Percentiles rank a stretch among this genome's conserved stretches.
Evolutionary conservation across 1,140 invertebrate genomes (phyloP).

Genomic region (Drosophila equinoxialis): DNA sequence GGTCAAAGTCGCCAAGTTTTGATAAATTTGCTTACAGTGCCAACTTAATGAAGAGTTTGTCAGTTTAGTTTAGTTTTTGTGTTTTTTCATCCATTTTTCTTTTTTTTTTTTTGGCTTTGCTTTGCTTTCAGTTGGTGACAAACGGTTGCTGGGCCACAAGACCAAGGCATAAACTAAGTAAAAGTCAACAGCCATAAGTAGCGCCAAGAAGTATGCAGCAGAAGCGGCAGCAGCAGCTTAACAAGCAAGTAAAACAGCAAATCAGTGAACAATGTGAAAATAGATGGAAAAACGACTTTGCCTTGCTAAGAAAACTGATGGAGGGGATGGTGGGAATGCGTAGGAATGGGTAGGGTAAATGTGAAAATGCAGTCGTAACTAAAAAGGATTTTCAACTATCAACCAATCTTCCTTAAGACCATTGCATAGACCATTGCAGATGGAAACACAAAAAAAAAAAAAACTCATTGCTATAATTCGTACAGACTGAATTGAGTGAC

Average conservation of each 20-base stretch:
- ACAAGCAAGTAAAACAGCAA: constrained; percentile 67
- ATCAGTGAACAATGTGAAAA: constrained; percentile 71
- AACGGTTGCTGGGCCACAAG: constrained; percentile 46
- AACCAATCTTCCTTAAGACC: not conserved
- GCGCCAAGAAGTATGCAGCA: constrained; percentile 57
- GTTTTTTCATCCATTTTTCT: not conserved
- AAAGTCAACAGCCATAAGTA: constrained; percentile 74
- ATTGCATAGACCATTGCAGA: constrained; percentile 37
- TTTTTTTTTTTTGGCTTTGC: constrained; percentile 1
- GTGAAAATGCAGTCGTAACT: constrained; percentile 47
- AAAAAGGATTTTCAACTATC: constrained; percentile 39
- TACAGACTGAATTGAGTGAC: not conserved
- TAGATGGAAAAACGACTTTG: constrained; percentile 43
- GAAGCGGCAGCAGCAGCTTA: constrained; percentile 42
- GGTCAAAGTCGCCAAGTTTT: constrained; percentile 52
- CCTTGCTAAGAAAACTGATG: not conserved
- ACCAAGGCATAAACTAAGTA: constrained; percentile 40
- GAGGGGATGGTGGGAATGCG: not conserved
- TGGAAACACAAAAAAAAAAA: constrained; percentile 35
- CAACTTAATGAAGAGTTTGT: constrained; percentile 74
- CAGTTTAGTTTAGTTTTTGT: constrained; percentile 31
- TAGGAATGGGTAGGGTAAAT: constrained; percentile 8
- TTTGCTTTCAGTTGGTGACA: constrained; percentile 36
- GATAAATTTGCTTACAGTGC: constrained; percentile 74
- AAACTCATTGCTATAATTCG: constrained; percentile 30